Base-by-base conservation (phyloP, 2,797 vertebrate genomes). In the Arctocebus calabarensis region DNA sequence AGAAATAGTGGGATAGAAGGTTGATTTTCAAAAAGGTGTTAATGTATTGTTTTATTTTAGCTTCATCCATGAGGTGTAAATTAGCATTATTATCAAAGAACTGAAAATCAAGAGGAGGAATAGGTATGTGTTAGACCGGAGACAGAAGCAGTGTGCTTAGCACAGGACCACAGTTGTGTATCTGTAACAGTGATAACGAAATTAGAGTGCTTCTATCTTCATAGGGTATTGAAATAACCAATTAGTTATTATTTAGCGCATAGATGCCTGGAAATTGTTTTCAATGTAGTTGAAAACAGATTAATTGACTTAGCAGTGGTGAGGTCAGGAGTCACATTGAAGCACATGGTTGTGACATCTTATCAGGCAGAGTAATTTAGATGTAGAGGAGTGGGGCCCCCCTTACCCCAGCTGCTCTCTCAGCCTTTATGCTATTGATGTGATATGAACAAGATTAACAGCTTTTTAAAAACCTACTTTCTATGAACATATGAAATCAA, bases 401-500 rank as follows among this genome's bases (percentile, higher is more conserved):
- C 55, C 81, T 82, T 52, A 95, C 64, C n/a, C 4, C 12, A 52
- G 19, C 14, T 74, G 14, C 85, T 88, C 87, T 94, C 88, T 90
- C 40, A 73, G 71, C 89, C 84, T 94, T 92, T 68, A 71, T 37
- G 48, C 57, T 84, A 81, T 43, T 93, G 77, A 88, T 48, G 0
- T 77, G 71, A 78, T 84, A 62, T 61, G 85, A 96, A 89, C 48
- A 95, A 95, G 86, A 96, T 94, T 92, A 94, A 91, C 57, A 95
- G 57, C 70, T 92, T 92, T 71, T 78, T 84, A 84, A 96, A 79
- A 68, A 34, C 48, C 37, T 82, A 37, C 32, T 96, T 94, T 78
- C 86, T 89, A 75, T 62, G 71, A 96, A 92, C 75, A 91, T 84
- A 89, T 70, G 75, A 91, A 87, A 79, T 95, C 62, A 81, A 94